Base-by-base conservation (phyloP, 1,140 invertebrate genomes). In the Lycorma delicatula region DNA sequence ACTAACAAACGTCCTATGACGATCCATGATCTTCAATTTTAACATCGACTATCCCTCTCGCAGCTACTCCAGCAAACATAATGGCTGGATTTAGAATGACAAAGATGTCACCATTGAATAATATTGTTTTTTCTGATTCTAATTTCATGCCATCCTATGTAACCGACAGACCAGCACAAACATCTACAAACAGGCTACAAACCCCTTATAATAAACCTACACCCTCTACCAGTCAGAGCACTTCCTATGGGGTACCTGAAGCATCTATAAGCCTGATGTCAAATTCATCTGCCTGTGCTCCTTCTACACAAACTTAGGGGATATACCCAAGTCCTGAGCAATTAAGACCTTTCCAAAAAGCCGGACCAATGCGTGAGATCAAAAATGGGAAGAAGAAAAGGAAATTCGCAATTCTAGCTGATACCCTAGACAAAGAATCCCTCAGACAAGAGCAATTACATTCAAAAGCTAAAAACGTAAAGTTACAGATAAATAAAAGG, bases 41-140 rank as follows among this genome's bases (percentile, higher is more conserved):
- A 3, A 20, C 3, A 4, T 4, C 3, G 20, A 12, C 38, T 4
- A 16, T 41, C 3, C 38, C 3, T 41, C 3, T 41, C 3, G 38
- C 38, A n/a, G 12, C 12, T 41, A 41, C 38, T 4, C 38, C 38
- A 3, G 38, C 38, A 41, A 73, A 70, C 58, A 69, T n/a, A n/a
- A 58, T 48, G 3, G 54, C 57, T 49, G 70, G 68, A 20, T 71
- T 72, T 60, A 44, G 38, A 20, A 47, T 27, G 12, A 55, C 65
- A 41, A 68, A 68, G 36, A 69, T 72, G 41, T 67, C 12, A 34
- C 70, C 71, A n/a, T 68, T 67, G 18, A 70, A 72, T 63, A 38
- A 54, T 18, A 55, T 70, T 36, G 62, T 71, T 25, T 71, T 71
- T 59, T 13, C 51, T 29, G 68, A 70, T 20, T 47, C 60, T 38